phyloP scores from a whole-genome alignment of 1,140 invertebrate genomes.

The Scaptomyza montana region DNA sequence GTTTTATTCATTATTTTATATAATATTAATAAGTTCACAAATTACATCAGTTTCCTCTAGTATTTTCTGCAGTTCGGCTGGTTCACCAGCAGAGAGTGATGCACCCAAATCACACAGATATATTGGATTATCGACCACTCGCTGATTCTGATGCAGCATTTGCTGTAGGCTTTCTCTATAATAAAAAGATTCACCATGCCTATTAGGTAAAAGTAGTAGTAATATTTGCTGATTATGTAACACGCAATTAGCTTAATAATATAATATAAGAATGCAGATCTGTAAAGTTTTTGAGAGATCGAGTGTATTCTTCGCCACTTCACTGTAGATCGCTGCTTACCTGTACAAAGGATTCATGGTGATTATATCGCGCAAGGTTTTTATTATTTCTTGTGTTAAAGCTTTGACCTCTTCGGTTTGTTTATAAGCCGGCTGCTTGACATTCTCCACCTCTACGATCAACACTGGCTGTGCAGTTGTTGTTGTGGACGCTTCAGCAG shows the following conservation, averaged over 20 bases:
- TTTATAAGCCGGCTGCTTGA: slow-evolving; percentile 94
- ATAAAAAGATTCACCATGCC: slow-evolving; percentile 5
- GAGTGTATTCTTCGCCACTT: background rate
- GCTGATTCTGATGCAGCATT: slow-evolving; percentile 97
- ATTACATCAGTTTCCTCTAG: slow-evolving; percentile 95
- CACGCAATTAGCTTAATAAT: slow-evolving; percentile 6
- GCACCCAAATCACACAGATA: slow-evolving; percentile 98
- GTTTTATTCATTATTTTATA: background rate
- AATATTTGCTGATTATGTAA: background rate
- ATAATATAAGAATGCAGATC: background rate
- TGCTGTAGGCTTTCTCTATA: slow-evolving; percentile 93
- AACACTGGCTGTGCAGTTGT: slow-evolving; percentile 86
- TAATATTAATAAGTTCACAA: background rate
- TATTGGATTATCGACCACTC: slow-evolving; percentile 99
- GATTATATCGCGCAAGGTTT: slow-evolving; percentile 98
- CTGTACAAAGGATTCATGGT: slow-evolving; percentile 96
- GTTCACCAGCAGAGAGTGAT: slow-evolving; percentile 96
- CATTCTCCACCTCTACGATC: slow-evolving; percentile 98
- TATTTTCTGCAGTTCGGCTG: slow-evolving; percentile 95
- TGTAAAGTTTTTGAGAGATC: background rate
- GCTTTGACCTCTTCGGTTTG: slow-evolving; percentile 98
- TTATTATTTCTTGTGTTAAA: slow-evolving; percentile 97
- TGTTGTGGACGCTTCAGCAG: slow-evolving; percentile 67
- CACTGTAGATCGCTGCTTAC: slow-evolving; percentile 61
- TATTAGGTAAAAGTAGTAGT: slow-evolving; percentile 16